Base-by-base conservation (phyloP, 2,888 invertebrate species). In the Cenopis cana region DNA sequence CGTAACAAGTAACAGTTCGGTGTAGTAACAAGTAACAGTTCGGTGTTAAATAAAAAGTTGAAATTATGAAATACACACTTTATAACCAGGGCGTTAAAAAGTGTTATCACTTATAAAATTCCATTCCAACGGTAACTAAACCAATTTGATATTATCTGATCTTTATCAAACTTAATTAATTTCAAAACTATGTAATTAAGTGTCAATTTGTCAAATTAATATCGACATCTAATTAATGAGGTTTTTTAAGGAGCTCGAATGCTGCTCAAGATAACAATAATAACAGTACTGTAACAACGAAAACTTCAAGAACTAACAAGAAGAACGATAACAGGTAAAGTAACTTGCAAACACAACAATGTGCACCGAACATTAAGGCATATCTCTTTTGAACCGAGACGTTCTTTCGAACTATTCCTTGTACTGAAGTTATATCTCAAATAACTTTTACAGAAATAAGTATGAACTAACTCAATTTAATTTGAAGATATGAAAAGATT, bases 361-460 rank as follows among this genome's bases (percentile, higher is more conserved):
- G 87, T 89, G 88, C 82, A 88, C 92, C 92, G 91, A 88, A 83
- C 90, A 93, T 93, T 93, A 92, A 93, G 93, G 90, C 89, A 81
- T 84, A 24, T 61, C 60, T 55, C 54, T 24, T 77, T 77, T 69
- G 67, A 78, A 77, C 76, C 76, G 74, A 76, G 76, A 72, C 56
- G 24, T 29, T 49, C 46, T 57, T 64, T 61, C 6, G 24, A 72
- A 33, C 54, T 62, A 56, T 65, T 65, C 33, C 55, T 52, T 36
- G 24, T 57, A 41, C 14, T 5, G 36, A 54, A 67, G 67, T 56
- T 67, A 56, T 38, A 33, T 38, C 62, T 56, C 57, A 56, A 61
- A 61, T 61, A 57, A 68, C 59, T 60, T 29, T 64, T 14, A 29
- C 41, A 60, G 59, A 68, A 52, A 57, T 56, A 38, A 9, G n/a